Base-by-base conservation (phyloP, 2,797 vertebrate genomes). In the Eulemur rubriventer region DNA sequence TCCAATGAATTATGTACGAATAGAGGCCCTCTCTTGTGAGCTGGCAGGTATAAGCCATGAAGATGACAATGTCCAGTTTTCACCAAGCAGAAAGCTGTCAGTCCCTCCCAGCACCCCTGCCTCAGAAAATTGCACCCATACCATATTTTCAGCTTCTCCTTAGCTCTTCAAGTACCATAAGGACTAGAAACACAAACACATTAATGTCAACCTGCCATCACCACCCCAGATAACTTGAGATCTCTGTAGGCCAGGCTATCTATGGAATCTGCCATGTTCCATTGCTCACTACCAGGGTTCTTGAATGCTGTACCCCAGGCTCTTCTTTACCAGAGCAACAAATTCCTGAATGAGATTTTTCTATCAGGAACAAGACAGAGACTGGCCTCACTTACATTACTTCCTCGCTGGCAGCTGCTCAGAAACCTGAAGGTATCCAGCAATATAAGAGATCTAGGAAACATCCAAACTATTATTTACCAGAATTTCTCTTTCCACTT, bases 251-350 rank as follows among this genome's bases (percentile, higher is more conserved):
- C 17, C 6, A 46, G 33, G 12, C 5, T 41, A 41, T 30, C 28
- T 55, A 5, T 8, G 81, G 59, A 75, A 33, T 59, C 26, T 70
- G 9, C 43, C n/a, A 24, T 22, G 7, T 11, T 26, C 18, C 10
- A 16, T 1, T 5, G 4, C 1, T 52, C 9, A 22, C 6, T 80
- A 2, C 4, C 9, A 9, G 38, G 8, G 20, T 22, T 79, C 46
- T 69, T 84, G 24, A 9, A 35, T 65, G 2, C 8, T 86, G 1
- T 86, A 10, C 4, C 6, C 4, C 6, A 20, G 24, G 13, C 0
- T 89, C 16, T 72, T 81, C 46, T 63, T 9, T 22, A 0, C 17
- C 18, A 5, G 14, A 4, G 14, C 30, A 46, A 46, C 46, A 76
- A 83, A 48, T 18, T 79, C 6, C 57, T 14, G 6, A 30, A 3